These are phyloP conservation scores for Pterois miles DNA, from an alignment of 2,797 vertebrate genomes.

Conservation along the genomic window DNA sequence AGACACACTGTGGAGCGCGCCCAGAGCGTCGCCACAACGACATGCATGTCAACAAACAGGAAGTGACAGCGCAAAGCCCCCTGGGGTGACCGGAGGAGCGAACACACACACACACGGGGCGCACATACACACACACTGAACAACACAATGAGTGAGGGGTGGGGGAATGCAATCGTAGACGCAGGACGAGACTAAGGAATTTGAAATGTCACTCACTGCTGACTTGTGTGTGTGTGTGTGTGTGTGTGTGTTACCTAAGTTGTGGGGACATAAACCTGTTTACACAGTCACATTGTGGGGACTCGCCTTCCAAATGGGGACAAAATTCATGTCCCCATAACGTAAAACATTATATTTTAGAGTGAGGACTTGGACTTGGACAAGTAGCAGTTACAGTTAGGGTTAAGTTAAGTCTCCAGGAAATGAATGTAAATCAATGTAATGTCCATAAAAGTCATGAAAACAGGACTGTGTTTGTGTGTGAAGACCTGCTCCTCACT, in stretches of 20 bases:
- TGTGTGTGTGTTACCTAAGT: too few species aligned
- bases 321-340: too few species aligned
- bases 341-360: too few species aligned
- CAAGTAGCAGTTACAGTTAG: too few species aligned
- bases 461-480: neutral
- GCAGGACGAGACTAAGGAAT: constrained; percentile 68
- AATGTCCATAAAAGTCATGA: too few species aligned
- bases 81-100: constrained; percentile 72
- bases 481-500: constrained; percentile 35
- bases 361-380: too few species aligned
- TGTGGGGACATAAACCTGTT: too few species aligned
- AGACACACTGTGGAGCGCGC: constrained; percentile 60
- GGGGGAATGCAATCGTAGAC: constrained; percentile 37
- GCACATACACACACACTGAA: constrained; percentile 8
- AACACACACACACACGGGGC: constrained; percentile 52
- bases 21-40: constrained; percentile 77
- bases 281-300: too few species aligned
- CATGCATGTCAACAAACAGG: constrained; percentile 82
- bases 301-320: too few species aligned
- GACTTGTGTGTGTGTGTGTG: constrained; percentile 9
- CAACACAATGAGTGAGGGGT: constrained; percentile 40
- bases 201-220: constrained; percentile 70
- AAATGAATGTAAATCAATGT: too few species aligned
- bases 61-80: constrained; percentile 76
- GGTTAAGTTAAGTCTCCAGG: too few species aligned